Percentiles rank a stretch among this genome's conserved stretches.
phyloP scores from a whole-genome alignment of 2,797 vertebrate species.

The Buceros bicornis region DNA sequence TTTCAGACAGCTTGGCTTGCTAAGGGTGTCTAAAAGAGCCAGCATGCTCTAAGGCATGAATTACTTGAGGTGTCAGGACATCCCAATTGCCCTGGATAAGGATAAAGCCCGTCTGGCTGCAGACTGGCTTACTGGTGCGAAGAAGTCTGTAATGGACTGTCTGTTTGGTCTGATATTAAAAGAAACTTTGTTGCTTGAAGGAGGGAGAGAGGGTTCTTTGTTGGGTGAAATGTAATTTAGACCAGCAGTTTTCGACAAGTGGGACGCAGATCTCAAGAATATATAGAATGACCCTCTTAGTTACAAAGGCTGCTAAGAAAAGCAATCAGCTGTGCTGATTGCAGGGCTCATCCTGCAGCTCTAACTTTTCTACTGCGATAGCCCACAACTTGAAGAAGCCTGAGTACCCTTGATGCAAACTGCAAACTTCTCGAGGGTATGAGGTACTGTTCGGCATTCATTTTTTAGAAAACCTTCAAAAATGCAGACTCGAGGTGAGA shows the following conservation, averaged over 20 bases:
- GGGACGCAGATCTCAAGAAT: background rate
- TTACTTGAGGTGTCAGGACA: background rate
- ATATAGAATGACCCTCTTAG: background rate
- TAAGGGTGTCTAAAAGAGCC: background rate
- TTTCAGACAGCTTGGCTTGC: slow-evolving; percentile 6
- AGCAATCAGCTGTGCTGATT: background rate
- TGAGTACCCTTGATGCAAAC: background rate
- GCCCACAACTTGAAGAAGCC: background rate
- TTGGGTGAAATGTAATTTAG: background rate
- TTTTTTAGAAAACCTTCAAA: background rate
- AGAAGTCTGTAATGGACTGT: background rate
- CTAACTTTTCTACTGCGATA: background rate
- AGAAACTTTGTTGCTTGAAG: background rate
- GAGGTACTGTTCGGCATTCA: background rate
- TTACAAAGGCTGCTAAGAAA: background rate
- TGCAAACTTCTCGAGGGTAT: background rate
- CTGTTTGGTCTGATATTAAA: background rate
- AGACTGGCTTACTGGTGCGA: background rate
- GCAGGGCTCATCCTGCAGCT: background rate
- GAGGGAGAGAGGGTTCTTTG: background rate
- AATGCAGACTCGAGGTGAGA: background rate
- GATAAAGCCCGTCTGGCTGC: background rate
- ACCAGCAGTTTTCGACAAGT: background rate
- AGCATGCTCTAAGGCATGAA: background rate
- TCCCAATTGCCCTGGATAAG: background rate